Base-by-base conservation (phyloP, 2,888 invertebrate species). In the Nycteola revayana region DNA sequence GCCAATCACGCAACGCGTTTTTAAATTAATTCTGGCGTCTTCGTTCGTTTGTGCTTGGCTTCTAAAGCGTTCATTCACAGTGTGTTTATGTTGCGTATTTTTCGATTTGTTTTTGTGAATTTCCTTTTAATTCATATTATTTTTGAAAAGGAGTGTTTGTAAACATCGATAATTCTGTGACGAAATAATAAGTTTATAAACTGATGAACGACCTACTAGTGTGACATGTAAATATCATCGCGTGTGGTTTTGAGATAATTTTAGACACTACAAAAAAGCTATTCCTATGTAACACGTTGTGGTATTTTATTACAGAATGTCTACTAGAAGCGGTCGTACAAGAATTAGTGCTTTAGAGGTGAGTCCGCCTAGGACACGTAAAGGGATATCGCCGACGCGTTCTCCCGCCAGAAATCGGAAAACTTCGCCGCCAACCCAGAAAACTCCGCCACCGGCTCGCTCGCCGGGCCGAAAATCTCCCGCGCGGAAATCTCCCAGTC, bases 401-500 rank as follows among this genome's bases (percentile, higher is more conserved):
- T 88, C 89, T 66, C 87, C 89, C 62, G 84, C 78, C 46, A 77
- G 87, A 70, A 64, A 61, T 11, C 69, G 80, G 29, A 85, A 82
- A 75, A 76, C 61, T 66, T 85, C 85, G 2, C 75, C 73, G 7
- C 49, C 52, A 24, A 38, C 54, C 31, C 62, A 64, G 27, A 81
- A 77, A 68, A 75, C 59, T 48, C 74, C 83, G 36, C 62, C 71
- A 44, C 60, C 69, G 43, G 74, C 71, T 40, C 76, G 77, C 25
- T 50, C 52, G 7, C 49, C 85, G 20, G 73, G 80, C 9, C 82
- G 89, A 3, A 90, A 90, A 54, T 90, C 90, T 10, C 90, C 91
- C 8, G 70, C 86, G 7, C 75, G 89, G 27, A 90, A 89, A 39
- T 90, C 90, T 6, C 90, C 90, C 1, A 77, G 80, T 42, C 75